Percentiles rank a stretch among this genome's conserved stretches.
Conservation (phyloP, 2,797 vertebrate genomes). For the Rallus crepitans region DNA sequence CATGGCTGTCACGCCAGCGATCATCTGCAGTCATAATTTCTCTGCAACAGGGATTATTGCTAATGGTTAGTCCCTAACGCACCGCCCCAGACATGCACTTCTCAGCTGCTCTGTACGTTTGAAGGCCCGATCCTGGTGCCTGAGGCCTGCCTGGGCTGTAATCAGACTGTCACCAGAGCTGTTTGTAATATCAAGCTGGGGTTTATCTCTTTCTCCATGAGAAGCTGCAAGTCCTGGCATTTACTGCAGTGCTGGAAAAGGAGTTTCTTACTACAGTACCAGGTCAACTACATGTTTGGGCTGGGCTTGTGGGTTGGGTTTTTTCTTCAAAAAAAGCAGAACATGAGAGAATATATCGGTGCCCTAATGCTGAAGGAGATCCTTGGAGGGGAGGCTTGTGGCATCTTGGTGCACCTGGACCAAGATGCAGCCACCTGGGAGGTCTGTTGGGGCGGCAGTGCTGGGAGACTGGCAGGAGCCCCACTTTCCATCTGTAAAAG, state of each 20-base stretch:
- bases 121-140: accelerated
- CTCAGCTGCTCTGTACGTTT: background rate
- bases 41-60: background rate
- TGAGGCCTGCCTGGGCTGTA: background rate
- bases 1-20: accelerated
- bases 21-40: background rate
- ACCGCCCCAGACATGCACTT: accelerated
- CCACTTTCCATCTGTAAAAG: background rate
- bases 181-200: background rate
- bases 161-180: background rate
- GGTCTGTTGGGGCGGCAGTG: background rate
- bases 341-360: background rate
- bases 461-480: background rate
- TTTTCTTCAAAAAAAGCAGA: background rate
- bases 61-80: background rate
- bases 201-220: background rate
- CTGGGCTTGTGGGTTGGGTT: too few species aligned
- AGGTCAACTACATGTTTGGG: background rate
- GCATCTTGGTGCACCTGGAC: background rate
- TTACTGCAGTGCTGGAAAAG: background rate
- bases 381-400: background rate
- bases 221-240: background rate
- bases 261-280: background rate
- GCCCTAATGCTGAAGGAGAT: background rate
- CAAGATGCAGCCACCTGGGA: background rate